Evolutionary conservation across 2,888 invertebrate species (phyloP).

Genomic region (Notocelia uddmanniana): DNA sequence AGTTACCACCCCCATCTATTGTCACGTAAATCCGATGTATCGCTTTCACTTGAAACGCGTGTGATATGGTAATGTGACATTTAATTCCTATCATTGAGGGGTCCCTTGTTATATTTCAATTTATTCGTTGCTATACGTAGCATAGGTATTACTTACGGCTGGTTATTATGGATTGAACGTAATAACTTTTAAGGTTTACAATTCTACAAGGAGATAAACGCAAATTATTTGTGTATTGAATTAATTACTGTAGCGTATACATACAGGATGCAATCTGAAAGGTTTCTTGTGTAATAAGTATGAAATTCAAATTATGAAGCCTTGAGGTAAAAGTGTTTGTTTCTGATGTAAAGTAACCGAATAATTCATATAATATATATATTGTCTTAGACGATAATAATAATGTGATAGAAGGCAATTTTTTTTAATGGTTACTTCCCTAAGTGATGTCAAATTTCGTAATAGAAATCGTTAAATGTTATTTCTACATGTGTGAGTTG

Average conservation of each 20-base stretch:
- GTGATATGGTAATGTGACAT: slow-evolving; percentile 82
- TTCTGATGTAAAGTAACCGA: not conserved
- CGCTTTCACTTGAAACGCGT: slow-evolving; percentile 78
- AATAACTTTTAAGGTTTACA: not conserved
- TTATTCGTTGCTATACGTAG: slow-evolving; percentile 12
- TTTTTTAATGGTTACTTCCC: no score
- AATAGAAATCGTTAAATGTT: no score
- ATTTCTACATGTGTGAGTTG: not conserved
- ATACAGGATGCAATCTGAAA: not conserved
- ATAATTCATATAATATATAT: not conserved
- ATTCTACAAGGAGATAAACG: not conserved
- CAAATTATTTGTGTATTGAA: not conserved
- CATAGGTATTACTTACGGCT: not conserved
- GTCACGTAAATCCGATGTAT: slow-evolving; percentile 82
- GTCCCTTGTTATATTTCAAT: slow-evolving; percentile 60
- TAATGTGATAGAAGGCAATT: no score
- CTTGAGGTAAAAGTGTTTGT: no score
- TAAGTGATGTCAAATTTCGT: no score
- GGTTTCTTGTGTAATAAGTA: no score
- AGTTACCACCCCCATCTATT: slow-evolving; percentile 61
- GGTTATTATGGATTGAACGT: not conserved
- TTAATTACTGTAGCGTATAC: not conserved
- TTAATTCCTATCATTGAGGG: slow-evolving; percentile 76
- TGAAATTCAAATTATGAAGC: no score
- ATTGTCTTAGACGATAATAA: no score